Base-by-base conservation (phyloP, 2,797 vertebrate genomes). In the Tadarida brasiliensis region DNA sequence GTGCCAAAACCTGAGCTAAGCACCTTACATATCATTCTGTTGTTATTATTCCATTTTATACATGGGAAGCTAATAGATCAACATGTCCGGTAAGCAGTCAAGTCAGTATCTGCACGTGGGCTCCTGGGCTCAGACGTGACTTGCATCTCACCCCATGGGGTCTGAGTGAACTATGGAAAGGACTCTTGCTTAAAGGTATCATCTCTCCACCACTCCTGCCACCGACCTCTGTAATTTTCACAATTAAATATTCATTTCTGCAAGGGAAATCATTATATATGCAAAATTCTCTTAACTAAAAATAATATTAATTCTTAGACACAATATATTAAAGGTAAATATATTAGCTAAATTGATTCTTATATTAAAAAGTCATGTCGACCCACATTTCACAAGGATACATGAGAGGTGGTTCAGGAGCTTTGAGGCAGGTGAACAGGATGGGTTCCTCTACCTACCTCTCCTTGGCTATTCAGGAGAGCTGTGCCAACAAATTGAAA, bases 221-320 rank as follows among this genome's bases (percentile, higher is more conserved):
- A 86, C 8, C 22, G 70, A 84, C 7, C 24, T 80, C 59, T 90
- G 17, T 35, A 76, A 35, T 83, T 92, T 70, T 94, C 77, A 68
- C 4, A 67, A 67, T 54, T 51, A 70, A 85, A 47, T 73, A 93
- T 67, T 84, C 33, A 76, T 82, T 82, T 83, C 7, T 63, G n/a
- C n/a, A 87, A 85, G 67, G 7, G 12, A 86, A 93, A 81, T 7
- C 57, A 86, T 54, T 90, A n/a, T 33, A 44, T 11, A 59, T 26
- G 19, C 20, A 70, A 73, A 82, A 30, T 76, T 61, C 61, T 15
- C 54, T 76, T 91, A 91, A 59, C n/a, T 74, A 61, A 94, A 95
- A 93, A 78, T 39, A 93, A 78, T 39, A 49, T 39, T 63, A 82
- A 94, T 17, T 56, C 33, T 90, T 67, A 5, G 10, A 56, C 68